Evolutionary conservation across 2,797 vertebrate species (phyloP).

Genomic region (Apogon talboti): DNA sequence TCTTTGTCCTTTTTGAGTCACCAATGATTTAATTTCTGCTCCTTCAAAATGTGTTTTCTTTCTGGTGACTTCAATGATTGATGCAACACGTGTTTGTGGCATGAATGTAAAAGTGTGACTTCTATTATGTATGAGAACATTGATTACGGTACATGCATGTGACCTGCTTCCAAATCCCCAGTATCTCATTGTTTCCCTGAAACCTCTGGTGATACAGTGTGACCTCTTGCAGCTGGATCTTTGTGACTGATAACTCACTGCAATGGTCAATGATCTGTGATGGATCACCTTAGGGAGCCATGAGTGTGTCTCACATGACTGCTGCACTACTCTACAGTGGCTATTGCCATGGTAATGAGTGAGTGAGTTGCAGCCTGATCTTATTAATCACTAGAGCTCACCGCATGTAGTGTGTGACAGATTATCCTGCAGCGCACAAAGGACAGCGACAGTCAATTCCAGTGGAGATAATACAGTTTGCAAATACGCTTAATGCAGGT

Average conservation of each 20-base stretch:
- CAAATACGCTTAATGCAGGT: constrained; percentile 16
- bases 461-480: constrained; percentile 60
- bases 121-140: constrained; percentile 7
- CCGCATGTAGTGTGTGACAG: constrained; percentile 54
- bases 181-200: constrained; percentile 42
- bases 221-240: constrained; percentile 57
- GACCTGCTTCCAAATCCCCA: constrained; percentile 13
- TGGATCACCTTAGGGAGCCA: constrained; percentile 74
- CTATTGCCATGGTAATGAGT: constrained; percentile 71
- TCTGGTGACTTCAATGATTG: constrained; percentile 35
- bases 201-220: constrained; percentile 42
- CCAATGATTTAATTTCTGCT: constrained; percentile 44
- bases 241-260: constrained; percentile 49
- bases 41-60: constrained; percentile 13
- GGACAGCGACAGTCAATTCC: constrained; percentile 65
- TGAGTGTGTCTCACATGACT: constrained; percentile 59
- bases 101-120: not conserved
- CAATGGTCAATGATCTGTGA: constrained; percentile 75
- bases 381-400: constrained; percentile 75
- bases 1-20: constrained; percentile 45
- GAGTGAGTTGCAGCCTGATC: constrained; percentile 58
- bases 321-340: constrained; percentile 37
- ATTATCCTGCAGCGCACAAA: constrained; percentile 62
- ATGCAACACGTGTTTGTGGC: constrained; percentile 24
- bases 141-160: constrained; percentile 15